phyloP scores from a whole-genome alignment of 2,113 vertebrate genomes.

The Rhinichthys klamathensis region DNA sequence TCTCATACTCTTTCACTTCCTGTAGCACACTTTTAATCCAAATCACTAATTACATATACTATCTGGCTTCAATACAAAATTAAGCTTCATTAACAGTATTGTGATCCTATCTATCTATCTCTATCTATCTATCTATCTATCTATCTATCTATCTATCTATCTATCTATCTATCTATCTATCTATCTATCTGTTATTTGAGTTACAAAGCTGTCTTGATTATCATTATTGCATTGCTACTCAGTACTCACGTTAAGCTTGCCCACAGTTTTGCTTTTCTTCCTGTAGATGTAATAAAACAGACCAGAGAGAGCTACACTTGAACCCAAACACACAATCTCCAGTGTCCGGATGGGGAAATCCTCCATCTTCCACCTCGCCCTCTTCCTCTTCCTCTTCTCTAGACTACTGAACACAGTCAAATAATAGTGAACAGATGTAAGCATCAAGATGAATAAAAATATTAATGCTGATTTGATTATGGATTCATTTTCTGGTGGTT shows the following conservation, averaged over 20 bases:
- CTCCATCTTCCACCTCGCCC: constrained; percentile 66
- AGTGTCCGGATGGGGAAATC: constrained; percentile 63
- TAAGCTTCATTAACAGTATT: not conserved
- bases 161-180: not conserved
- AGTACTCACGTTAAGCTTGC: constrained; percentile 80
- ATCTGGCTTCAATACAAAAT: no score
- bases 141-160: no score
- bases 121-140: no score
- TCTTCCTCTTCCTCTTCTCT: constrained; percentile 25
- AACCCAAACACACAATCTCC: constrained; percentile 79
- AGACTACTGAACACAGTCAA: constrained; percentile 15
- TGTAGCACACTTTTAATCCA: not conserved
- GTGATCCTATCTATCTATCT: not conserved
- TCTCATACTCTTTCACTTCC: not conserved
- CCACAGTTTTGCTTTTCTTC: constrained; percentile 71
- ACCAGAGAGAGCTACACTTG: constrained; percentile 80
- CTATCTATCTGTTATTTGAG: no score
- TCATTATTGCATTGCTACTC: constrained; percentile 31
- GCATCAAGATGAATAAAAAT: not conserved
- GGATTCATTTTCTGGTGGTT: not conserved
- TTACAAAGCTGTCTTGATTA: not conserved
- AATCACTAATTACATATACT: not conserved
- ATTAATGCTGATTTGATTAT: not conserved
- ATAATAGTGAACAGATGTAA: constrained; percentile 29
- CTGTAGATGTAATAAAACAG: constrained; percentile 82